A percentile compares a stretch with the other conserved stretches of the same genome.
Conservation (phyloP, 1,140 invertebrate genomes). For the Caenorhabditis inopinata region DNA sequence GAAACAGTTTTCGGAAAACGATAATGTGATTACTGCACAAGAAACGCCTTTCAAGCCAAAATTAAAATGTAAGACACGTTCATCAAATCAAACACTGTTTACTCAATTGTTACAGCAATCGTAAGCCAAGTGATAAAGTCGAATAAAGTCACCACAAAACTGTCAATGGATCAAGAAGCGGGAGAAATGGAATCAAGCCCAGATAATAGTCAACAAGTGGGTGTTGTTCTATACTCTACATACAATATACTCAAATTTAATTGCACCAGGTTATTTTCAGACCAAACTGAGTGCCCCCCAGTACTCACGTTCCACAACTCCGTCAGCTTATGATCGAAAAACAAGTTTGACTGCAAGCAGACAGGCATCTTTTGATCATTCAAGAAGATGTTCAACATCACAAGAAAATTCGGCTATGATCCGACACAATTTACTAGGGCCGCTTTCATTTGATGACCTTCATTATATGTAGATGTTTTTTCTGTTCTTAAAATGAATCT, state of each 20-base stretch:
- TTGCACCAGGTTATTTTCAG: too few relatives aligned
- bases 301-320: neutral
- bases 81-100: neutral
- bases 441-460: conserved; percentile 45
- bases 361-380: conserved; percentile 14
- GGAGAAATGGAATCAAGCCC: conserved; percentile 12
- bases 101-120: neutral
- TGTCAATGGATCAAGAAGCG: neutral
- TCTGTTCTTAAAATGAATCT: neutral
- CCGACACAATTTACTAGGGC: conserved; percentile 42
- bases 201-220: conserved; percentile 8
- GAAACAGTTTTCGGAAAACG: conserved; percentile 10
- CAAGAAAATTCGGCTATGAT: conserved; percentile 41
- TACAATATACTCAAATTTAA: too few relatives aligned
- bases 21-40: neutral
- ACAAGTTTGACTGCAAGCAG: conserved; percentile 14
- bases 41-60: neutral
- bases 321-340: neutral
- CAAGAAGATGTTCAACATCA: conserved; percentile 21
- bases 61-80: conserved; percentile 1
- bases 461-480: conserved; percentile 40
- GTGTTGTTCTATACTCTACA: too few relatives aligned
- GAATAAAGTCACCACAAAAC: neutral
- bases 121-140: conserved; percentile 19
- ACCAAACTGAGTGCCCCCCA: conserved; percentile 6